Conservation (phyloP, 2,888 invertebrate genomes). For the Mellilla xanthometata region DNA sequence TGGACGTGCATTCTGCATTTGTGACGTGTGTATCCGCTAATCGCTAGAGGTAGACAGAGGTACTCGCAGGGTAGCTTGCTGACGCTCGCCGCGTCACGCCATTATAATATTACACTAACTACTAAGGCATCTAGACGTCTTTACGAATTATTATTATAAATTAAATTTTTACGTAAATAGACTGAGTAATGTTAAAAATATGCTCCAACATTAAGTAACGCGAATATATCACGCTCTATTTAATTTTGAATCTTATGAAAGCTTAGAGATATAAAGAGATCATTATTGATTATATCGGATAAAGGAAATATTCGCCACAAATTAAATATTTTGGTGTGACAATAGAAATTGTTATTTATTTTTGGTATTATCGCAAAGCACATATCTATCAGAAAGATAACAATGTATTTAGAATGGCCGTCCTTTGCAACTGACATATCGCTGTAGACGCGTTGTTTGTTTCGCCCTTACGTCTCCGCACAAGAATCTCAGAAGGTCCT, state of each 20-base stretch:
- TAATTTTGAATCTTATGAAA: conserved; percentile 31
- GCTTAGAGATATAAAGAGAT: conserved; percentile 23
- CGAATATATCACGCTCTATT: conserved; percentile 13
- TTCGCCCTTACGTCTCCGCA: too few species aligned
- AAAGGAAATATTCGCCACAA: conserved; percentile 19
- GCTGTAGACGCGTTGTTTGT: conserved; percentile 44
- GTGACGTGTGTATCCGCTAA: too few species aligned
- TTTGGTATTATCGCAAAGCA: conserved; percentile 35
- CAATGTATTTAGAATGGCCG: conserved; percentile 32
- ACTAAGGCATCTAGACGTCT: conserved; percentile 48
- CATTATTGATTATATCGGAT: conserved; percentile 7
- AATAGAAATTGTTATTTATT: conserved; percentile 36
- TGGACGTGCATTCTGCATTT: too few species aligned
- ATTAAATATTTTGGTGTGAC: conserved; percentile 36
- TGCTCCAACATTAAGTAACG: conserved; percentile 41
- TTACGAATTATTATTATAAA: conserved; percentile 56
- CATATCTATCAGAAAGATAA: conserved; percentile 41
- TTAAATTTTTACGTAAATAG: conserved; percentile 57
- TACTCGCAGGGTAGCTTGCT: too few species aligned
- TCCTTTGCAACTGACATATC: conserved; percentile 57
- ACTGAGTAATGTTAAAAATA: conserved; percentile 70
- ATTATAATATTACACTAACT: conserved; percentile 42
- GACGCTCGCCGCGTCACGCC: conserved; percentile 36
- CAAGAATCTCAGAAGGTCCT: too few species aligned
- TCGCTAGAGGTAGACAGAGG: too few species aligned